Evolutionary conservation across 2,113 vertebrate genomes (phyloP), one percentile per base, ranked within the genome.

Genomic region (Barbus barbus): DNA sequence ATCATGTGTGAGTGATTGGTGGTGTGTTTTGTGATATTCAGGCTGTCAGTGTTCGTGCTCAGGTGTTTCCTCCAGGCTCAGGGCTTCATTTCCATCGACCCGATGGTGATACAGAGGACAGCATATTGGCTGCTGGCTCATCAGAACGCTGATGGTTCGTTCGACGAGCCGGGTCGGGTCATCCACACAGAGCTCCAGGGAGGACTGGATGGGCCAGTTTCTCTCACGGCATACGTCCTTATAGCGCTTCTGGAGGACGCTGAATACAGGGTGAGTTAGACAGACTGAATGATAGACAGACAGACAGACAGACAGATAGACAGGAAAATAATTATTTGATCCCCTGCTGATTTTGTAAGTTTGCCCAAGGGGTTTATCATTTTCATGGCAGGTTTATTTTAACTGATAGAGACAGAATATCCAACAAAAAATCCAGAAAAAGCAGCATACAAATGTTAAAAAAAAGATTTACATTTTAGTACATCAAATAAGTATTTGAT

Each of bases 21-120:
- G 9, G n/a, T 60, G 31, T 78, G 53, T 58, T 60, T n/a, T 78
- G 11, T 60, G 31, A 24, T 41, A 1, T 60, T 60, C 53, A 98
- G 97, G 97, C 91, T 98, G 78, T 95, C 97, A 22, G 97, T 97
- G 8, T 98, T 99, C 91, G 97, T 98, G 87, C 90, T 99, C 89
- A 93, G 93, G 83, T 97, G 97, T 86, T 98, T 98, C 90, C 92
- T 97, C 81, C 96, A 98, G 93, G 96, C 97, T 46, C 93, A 90
- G 16, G 79, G 84, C 0, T 97, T 95, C 89, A 94, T 98, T 84
- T 84, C 89, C 87, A 94, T 98, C 20, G 96, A 98, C 5, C 51
- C 61, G 28, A 56, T 84, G 0, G 94, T 97, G 33, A 87, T 97
- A 53, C 31, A 82, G 41, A 87, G 77, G 26, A 92, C 90, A 3